Conservation (phyloP, 1,140 invertebrate species). For the Zeugodacus cucurbitae region DNA sequence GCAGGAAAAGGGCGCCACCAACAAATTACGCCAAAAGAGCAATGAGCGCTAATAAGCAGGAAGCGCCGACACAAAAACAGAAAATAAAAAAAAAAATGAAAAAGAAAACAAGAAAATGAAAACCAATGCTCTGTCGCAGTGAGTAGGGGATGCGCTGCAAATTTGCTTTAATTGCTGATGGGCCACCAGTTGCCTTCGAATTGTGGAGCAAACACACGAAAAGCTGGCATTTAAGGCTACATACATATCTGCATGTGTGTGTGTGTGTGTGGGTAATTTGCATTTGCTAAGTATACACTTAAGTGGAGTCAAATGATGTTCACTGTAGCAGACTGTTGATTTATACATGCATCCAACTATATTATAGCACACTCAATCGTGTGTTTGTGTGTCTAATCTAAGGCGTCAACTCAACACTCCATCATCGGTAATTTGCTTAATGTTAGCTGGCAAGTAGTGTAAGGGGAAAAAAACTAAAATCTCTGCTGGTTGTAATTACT, state of each 20-base stretch:
- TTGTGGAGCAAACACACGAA: not conserved
- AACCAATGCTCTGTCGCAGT: not conserved
- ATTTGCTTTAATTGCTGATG: constrained; percentile 31
- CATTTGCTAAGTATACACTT: constrained; percentile 32
- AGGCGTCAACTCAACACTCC: not conserved
- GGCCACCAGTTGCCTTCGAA: constrained; percentile 25
- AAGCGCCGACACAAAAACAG: not conserved
- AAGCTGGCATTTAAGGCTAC: not conserved
- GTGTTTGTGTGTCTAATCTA: no score
- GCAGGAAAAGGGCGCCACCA: not conserved
- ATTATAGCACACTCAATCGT: not conserved
- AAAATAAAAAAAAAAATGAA: not conserved
- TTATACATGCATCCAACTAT: not conserved
- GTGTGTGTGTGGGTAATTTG: not conserved
- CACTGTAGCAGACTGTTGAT: not conserved
- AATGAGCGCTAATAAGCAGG: not conserved
- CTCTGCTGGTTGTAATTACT: not conserved
- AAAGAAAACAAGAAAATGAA: not conserved
- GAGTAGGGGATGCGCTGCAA: not conserved
- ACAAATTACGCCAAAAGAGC: not conserved
- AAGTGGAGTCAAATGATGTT: constrained; percentile 26
- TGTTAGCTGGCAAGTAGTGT: not conserved
- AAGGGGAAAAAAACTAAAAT: not conserved
- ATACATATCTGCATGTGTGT: not conserved
- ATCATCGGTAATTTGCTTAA: not conserved